A percentile compares a stretch with the other conserved stretches of the same genome.
Conservation (phyloP, 2,888 invertebrate species). For the Coelopa pilipes region DNA sequence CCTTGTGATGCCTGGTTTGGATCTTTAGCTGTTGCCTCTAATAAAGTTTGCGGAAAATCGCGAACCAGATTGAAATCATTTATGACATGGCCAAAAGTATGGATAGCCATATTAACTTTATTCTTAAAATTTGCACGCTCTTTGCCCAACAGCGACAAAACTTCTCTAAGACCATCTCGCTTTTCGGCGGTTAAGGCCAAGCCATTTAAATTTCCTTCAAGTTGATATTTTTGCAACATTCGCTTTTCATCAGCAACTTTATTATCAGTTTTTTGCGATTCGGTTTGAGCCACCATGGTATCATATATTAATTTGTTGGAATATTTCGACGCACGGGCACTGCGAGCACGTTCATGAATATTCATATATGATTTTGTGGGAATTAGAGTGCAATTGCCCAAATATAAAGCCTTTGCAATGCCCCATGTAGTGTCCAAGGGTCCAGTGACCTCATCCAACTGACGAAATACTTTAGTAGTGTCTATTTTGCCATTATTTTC, state of each 20-base stretch:
- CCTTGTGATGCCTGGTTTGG: conserved; percentile 73
- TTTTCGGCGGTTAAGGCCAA: conserved; percentile 73
- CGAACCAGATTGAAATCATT: conserved; percentile 74
- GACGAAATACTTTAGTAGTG: conserved; percentile 76
- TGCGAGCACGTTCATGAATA: conserved; percentile 82
- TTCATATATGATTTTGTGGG: conserved; percentile 81
- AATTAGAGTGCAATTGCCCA: conserved; percentile 82
- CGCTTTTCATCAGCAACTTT: conserved; percentile 69
- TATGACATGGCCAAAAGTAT: conserved; percentile 75
- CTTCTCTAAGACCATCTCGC: conserved; percentile 69
- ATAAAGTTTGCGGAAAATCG: conserved; percentile 78
- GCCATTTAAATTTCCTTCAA: conserved; percentile 88
- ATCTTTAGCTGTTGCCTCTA: conserved; percentile 75
- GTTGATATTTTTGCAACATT: conserved; percentile 79
- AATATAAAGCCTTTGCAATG: conserved; percentile 83
- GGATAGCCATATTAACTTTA: conserved; percentile 75
- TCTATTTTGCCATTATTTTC: conserved; percentile 51
- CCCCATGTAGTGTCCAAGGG: conserved; percentile 88
- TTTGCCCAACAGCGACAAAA: conserved; percentile 69
- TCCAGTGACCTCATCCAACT: conserved; percentile 78
- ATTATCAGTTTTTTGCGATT: conserved; percentile 56
- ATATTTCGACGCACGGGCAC: conserved; percentile 80
- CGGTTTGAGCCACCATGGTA: conserved; percentile 15
- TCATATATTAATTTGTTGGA: conserved; percentile 68
- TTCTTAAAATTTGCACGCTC: conserved; percentile 74